These are phyloP conservation scores for Endotricha flammealis DNA, from an alignment of 2,888 invertebrate genomes.

Conservation along the genomic window DNA sequence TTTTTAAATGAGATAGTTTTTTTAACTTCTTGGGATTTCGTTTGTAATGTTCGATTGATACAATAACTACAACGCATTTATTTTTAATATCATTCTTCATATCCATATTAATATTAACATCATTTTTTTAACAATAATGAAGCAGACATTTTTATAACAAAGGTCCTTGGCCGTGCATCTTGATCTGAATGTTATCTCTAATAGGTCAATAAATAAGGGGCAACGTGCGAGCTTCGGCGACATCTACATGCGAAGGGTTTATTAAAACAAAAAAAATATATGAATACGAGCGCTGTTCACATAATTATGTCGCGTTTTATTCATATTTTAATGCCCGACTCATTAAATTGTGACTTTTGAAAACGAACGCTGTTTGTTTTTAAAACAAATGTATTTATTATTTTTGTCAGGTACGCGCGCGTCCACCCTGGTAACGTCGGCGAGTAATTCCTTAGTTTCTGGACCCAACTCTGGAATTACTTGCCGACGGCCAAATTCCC, in stretches of 20 bases:
- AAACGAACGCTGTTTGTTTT: constrained; percentile 9
- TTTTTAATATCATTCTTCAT: constrained; percentile 6
- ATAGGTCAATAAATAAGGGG: constrained; percentile 77
- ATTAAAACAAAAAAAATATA: constrained; percentile 70
- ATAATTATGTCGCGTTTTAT: constrained; percentile 54
- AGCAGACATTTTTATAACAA: constrained; percentile 78
- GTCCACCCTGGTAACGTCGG: too few relatives aligned
- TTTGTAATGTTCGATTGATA: too few relatives aligned
- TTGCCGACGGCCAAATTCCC: too few relatives aligned
- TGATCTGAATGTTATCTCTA: constrained; percentile 78
- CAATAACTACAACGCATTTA: too few relatives aligned
- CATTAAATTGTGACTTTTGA: constrained; percentile 34
- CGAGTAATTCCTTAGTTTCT: too few relatives aligned
- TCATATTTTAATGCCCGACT: constrained; percentile 54
- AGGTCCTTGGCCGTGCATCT: constrained; percentile 78
- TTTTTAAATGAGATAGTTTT: too few relatives aligned
- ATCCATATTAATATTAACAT: constrained; percentile 51
- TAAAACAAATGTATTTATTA: too few relatives aligned
- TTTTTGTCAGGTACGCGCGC: too few relatives aligned
- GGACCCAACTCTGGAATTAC: too few relatives aligned
- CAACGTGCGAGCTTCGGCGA: constrained; percentile 76
- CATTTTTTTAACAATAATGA: constrained; percentile 74
- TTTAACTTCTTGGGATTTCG: too few relatives aligned
- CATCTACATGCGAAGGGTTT: constrained; percentile 65
- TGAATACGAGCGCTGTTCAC: constrained; percentile 56